phyloP scores from a whole-genome alignment of 2,888 invertebrate species.

The Lordiphosa andalusiaca region DNA sequence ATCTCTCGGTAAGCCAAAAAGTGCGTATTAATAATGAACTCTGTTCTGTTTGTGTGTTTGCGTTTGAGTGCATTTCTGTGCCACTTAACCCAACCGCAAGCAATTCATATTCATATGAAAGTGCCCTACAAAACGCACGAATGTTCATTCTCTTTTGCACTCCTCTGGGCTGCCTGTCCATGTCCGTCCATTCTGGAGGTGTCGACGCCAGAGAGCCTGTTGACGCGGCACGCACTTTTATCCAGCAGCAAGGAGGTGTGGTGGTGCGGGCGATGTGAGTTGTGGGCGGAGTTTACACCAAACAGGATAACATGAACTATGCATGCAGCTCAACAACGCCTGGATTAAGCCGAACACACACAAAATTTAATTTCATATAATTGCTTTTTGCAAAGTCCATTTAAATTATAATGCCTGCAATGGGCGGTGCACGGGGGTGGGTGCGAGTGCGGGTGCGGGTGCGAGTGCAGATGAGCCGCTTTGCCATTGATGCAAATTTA shows the following conservation, averaged over 20 bases:
- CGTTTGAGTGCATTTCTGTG: constrained; percentile 35
- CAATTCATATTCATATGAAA: constrained; percentile 73
- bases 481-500: constrained; percentile 35
- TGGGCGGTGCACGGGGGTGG: neutral
- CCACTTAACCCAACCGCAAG: constrained; percentile 70
- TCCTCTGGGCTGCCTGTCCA: constrained; percentile 21
- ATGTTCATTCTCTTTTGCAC: constrained; percentile 8
- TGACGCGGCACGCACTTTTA: constrained; percentile 65
- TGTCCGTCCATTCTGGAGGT: constrained; percentile 50
- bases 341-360: constrained; percentile 59
- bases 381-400: constrained; percentile 74
- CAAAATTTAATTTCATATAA: constrained; percentile 73
- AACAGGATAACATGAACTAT: constrained; percentile 69
- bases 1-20: no score
- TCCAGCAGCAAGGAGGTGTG: constrained; percentile 13
- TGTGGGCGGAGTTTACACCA: neutral
- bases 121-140: constrained; percentile 54
- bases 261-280: no score
- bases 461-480: neutral
- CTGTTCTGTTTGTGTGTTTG: constrained; percentile 32
- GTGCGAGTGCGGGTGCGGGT: neutral
- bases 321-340: constrained; percentile 61
- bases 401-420: constrained; percentile 68
- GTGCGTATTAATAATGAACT: constrained; percentile 11
- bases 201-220: constrained; percentile 57